Percentiles rank a stretch among this genome's conserved stretches.
These are phyloP conservation scores for Nesogale talazaci DNA, from an alignment of 2,113 vertebrate species.

Conservation along the genomic window DNA sequence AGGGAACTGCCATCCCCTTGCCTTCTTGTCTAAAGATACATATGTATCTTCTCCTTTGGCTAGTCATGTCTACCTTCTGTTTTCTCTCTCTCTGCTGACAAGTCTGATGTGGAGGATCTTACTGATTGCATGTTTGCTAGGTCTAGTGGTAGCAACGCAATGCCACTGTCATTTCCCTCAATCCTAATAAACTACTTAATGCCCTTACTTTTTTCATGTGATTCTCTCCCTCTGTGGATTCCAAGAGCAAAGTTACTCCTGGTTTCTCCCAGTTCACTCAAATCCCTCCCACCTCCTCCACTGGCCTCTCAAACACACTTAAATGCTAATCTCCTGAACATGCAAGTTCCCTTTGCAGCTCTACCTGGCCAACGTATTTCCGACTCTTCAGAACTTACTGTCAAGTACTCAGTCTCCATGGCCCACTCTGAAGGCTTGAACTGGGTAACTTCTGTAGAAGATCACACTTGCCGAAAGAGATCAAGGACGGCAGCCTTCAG, in stretches of 20 bases:
- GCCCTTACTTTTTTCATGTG: background rate
- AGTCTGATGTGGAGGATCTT: background rate
- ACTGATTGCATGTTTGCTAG: no score
- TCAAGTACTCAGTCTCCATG: background rate
- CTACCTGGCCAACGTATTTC: background rate
- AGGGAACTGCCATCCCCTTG: background rate
- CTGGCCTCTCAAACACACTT: background rate
- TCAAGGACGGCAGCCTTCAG: no score
- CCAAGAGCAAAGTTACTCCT: background rate
- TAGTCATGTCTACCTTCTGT: background rate
- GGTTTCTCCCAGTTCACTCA: background rate
- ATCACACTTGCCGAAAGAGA: no score
- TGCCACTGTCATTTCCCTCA: background rate
- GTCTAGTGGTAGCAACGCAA: background rate
- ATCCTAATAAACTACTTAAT: background rate
- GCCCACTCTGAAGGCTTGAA: background rate
- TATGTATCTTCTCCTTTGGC: background rate
- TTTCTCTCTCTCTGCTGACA: background rate
- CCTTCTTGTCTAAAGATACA: background rate
- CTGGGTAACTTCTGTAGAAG: no score
- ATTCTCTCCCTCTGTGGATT: background rate
- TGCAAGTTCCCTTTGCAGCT: no score
- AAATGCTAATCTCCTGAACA: background rate
- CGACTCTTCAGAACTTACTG: background rate
- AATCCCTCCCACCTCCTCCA: background rate